Evolutionary conservation across 2,797 vertebrate genomes (phyloP).

Genomic region (Gastrophryne carolinensis): DNA sequence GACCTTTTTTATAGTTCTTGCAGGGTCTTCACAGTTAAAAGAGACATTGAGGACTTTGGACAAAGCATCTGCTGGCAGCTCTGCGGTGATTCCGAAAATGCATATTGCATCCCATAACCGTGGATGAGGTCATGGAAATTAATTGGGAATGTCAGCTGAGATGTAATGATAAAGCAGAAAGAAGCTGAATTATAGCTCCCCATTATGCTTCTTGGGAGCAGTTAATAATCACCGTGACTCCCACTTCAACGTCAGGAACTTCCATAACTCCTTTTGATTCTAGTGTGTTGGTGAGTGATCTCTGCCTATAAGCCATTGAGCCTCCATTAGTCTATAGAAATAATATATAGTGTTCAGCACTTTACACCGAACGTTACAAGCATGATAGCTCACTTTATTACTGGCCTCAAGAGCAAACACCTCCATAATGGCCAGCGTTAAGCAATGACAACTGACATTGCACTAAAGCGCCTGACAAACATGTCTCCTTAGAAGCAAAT

Average conservation of each 20-base stretch:
- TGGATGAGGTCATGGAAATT: slow-evolving; percentile 53
- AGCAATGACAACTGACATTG: slow-evolving; percentile 1
- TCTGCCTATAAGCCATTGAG: slow-evolving; percentile 49
- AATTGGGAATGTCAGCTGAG: slow-evolving; percentile 53
- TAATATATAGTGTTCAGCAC: slow-evolving; percentile 46
- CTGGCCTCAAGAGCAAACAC: slow-evolving; percentile 27
- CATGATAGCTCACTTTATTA: slow-evolving; percentile 25
- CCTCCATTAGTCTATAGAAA: slow-evolving; percentile 42
- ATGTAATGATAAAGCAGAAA: slow-evolving; percentile 54
- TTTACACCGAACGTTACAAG: slow-evolving; percentile 41
- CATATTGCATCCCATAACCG: slow-evolving; percentile 53
- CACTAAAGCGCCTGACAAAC: neutral
- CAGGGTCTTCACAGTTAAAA: slow-evolving; percentile 37
- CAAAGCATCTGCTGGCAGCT: slow-evolving; percentile 41
- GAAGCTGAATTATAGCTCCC: slow-evolving; percentile 48
- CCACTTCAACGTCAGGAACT: slow-evolving; percentile 47
- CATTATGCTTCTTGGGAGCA: slow-evolving; percentile 52
- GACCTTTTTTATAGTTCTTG: neutral
- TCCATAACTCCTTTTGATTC: slow-evolving; percentile 51
- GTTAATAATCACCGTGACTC: slow-evolving; percentile 51
- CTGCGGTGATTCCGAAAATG: slow-evolving; percentile 51
- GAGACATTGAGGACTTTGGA: slow-evolving; percentile 25
- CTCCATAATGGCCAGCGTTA: neutral
- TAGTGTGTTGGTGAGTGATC: slow-evolving; percentile 43
- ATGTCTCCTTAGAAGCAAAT: neutral